These are phyloP conservation scores for Florisuga fusca DNA, from an alignment of 2,797 vertebrate genomes.

Conservation along the genomic window DNA sequence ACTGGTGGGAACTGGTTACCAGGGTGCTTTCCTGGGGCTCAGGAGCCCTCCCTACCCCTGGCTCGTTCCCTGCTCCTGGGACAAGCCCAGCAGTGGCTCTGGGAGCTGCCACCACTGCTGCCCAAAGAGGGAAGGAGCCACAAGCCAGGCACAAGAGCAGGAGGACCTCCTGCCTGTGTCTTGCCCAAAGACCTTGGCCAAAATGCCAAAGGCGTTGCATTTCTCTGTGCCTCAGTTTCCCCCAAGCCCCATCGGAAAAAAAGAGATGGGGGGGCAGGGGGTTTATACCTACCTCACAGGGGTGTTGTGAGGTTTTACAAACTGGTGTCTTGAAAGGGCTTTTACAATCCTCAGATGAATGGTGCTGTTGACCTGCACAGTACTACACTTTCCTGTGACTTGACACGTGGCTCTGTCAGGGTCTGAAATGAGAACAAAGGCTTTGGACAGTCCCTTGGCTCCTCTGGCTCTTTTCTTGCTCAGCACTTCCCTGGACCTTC, in stretches of 20 bases:
- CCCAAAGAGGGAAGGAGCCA: neutral
- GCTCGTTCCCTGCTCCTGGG: neutral
- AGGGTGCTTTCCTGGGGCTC: conserved; percentile 19
- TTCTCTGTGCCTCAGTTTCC: conserved; percentile 59
- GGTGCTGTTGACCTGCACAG: conserved; percentile 64
- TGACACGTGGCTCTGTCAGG: conserved; percentile 23
- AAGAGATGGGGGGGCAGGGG: neutral
- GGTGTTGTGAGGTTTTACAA: conserved; percentile 57
- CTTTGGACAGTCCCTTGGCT: neutral
- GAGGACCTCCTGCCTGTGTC: neutral
- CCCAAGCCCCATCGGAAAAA: neutral
- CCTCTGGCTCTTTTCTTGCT: neutral
- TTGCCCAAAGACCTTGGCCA: neutral
- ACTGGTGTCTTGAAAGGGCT: conserved; percentile 25
- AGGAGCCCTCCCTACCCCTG: neutral
- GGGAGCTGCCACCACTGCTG: neutral
- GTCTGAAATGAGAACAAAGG: conserved; percentile 46
- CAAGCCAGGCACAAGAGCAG: neutral
- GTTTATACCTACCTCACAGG: conserved; percentile 66
- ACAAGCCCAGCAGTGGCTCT: neutral
- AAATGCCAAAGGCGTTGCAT: neutral
- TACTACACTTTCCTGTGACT: conserved; percentile 47
- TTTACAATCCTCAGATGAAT: conserved; percentile 29
- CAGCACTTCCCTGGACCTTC: neutral
- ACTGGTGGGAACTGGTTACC: neutral